Percentiles rank a stretch among this genome's conserved stretches.
Evolutionary conservation across 37 sponge, comb jelly and placozoan genomes (phyloP).

Genomic region (Petrosia ficiformis): DNA sequence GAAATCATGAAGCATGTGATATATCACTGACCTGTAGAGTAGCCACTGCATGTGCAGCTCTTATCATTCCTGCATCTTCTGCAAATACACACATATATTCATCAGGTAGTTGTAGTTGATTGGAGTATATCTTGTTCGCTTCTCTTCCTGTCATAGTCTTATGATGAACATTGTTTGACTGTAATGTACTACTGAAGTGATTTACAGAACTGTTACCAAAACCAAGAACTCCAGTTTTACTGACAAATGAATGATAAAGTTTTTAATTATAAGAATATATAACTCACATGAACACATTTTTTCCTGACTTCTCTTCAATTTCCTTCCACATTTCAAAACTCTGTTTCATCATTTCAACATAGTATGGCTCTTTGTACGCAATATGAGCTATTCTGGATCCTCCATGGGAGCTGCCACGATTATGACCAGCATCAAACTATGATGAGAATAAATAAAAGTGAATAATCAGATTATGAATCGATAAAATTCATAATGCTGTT

Average conservation of each 20-base stretch:
- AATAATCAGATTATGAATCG: too few relatives aligned
- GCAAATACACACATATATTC: slow-evolving; percentile 6
- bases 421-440: too few relatives aligned
- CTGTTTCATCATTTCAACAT: slow-evolving; percentile 81
- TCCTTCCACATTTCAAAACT: slow-evolving; percentile 69
- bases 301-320: too few relatives aligned
- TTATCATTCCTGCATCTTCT: slow-evolving; percentile 31
- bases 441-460: too few relatives aligned
- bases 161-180: neutral
- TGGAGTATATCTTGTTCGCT: neutral
- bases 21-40: slow-evolving; percentile 37
- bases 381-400: slow-evolving; percentile 68
- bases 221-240: slow-evolving; percentile 50
- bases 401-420: too few relatives aligned
- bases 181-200: neutral
- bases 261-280: too few relatives aligned
- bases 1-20: too few relatives aligned
- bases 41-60: slow-evolving; percentile 63
- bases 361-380: slow-evolving; percentile 55
- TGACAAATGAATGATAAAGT: slow-evolving; percentile 13
- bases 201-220: slow-evolving; percentile 44
- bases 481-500: too few relatives aligned
- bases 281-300: too few relatives aligned
- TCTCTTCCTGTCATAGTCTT: slow-evolving; percentile 11
- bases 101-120: neutral